Conservation (phyloP, 2,888 invertebrate species). For the Meiosimyza decipiens region DNA sequence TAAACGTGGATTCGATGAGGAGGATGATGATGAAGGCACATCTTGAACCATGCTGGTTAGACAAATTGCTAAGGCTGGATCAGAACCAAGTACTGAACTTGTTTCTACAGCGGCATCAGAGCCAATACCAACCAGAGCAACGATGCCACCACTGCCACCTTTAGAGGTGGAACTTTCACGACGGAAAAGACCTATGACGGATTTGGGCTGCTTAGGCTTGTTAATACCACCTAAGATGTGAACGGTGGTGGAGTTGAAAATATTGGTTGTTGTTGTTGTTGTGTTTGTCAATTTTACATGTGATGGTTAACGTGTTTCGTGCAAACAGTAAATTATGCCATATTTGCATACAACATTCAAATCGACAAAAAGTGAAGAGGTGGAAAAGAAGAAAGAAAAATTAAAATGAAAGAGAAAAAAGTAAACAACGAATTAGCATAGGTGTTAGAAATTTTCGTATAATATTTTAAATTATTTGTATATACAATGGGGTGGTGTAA, state of each 20-base stretch:
- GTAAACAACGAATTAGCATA: neutral
- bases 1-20: conserved; percentile 60
- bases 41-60: conserved; percentile 61
- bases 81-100: conserved; percentile 68
- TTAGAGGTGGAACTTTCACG: conserved; percentile 81
- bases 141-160: conserved; percentile 69
- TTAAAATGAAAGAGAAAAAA: conserved; percentile 41
- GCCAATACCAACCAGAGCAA: conserved; percentile 67
- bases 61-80: conserved; percentile 65
- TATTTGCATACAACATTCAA: conserved; percentile 28
- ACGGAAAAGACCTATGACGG: conserved; percentile 89
- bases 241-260: conserved; percentile 30
- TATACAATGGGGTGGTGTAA: too few species aligned
- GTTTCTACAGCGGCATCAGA: conserved; percentile 63
- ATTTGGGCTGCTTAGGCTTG: conserved; percentile 85
- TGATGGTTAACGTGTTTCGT: neutral
- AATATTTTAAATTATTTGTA: too few species aligned
- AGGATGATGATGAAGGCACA: conserved; percentile 65
- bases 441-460: too few species aligned
- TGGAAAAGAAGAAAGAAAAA: conserved; percentile 5
- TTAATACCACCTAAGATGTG: conserved; percentile 79
- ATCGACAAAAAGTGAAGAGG: conserved; percentile 27
- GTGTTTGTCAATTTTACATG: neutral
- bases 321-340: conserved; percentile 20
- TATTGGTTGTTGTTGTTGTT: conserved; percentile 14